Conservation (phyloP, 2,797 vertebrate species). For the Darevskia mixta region DNA sequence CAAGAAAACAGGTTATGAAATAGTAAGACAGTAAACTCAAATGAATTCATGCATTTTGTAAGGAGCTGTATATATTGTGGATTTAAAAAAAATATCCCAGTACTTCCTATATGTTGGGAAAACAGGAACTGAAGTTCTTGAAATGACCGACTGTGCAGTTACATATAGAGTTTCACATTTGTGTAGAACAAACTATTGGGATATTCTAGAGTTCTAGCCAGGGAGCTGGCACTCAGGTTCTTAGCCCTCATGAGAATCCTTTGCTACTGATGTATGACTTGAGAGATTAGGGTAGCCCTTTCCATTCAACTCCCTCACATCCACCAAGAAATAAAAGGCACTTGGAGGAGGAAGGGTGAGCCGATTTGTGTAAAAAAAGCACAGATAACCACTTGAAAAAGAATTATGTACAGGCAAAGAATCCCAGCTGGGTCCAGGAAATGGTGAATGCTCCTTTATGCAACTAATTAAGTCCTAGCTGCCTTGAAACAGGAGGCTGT, state of each 20-base stretch:
- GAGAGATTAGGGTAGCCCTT: background rate
- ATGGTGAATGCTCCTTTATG: background rate
- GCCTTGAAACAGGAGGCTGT: background rate
- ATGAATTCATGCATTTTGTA: background rate
- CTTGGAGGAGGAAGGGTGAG: background rate
- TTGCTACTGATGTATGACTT: background rate
- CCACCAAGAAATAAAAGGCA: background rate
- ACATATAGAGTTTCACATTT: background rate
- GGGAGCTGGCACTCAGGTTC: background rate
- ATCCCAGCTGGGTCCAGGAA: background rate
- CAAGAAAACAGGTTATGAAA: conserved; percentile 34
- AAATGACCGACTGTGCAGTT: background rate
- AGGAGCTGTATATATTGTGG: background rate
- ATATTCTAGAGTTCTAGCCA: background rate
- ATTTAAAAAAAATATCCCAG: background rate
- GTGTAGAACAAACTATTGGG: background rate
- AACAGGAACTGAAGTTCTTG: background rate
- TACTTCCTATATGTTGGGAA: background rate
- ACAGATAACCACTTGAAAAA: background rate
- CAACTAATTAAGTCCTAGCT: background rate
- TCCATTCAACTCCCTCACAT: background rate
- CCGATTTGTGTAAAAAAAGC: background rate
- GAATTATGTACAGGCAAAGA: background rate
- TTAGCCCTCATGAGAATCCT: background rate
- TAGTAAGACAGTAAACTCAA: background rate